Conservation (phyloP, 2,113 vertebrate species). For the Malurus alboscapulatus region DNA sequence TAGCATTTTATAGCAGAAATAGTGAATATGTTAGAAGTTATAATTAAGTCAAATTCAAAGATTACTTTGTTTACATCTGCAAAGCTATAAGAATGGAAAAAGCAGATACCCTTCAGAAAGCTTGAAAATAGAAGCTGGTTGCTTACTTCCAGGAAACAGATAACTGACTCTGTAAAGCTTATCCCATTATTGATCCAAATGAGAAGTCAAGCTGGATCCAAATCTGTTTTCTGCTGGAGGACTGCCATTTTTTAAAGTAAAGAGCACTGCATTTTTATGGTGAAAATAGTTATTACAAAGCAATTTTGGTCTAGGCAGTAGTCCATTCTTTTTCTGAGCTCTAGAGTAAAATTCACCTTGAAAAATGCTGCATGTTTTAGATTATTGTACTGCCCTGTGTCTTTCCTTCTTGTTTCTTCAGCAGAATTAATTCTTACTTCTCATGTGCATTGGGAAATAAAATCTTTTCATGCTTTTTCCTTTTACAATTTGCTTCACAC, state of each 20-base stretch:
- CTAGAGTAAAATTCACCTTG: conserved; percentile 31
- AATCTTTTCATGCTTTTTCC: neutral
- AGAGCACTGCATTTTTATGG: neutral
- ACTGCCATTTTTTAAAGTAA: neutral
- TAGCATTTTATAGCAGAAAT: neutral
- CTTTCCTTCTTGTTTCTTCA: neutral
- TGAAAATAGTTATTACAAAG: conserved; percentile 11
- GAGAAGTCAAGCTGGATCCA: neutral
- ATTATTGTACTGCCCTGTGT: neutral
- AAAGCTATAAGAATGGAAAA: neutral
- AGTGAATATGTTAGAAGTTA: neutral
- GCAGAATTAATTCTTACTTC: neutral
- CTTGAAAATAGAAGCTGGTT: neutral
- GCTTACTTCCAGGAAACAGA: neutral
- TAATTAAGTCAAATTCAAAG: neutral
- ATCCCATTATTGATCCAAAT: neutral
- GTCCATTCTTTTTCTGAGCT: neutral
- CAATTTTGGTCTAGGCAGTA: neutral
- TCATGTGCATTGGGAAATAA: neutral
- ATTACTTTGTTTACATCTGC: neutral
- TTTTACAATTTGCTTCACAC: neutral
- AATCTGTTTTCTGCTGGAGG: neutral
- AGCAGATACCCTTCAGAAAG: neutral
- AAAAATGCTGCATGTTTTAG: conserved; percentile 6
- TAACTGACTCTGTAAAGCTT: neutral